Base-by-base conservation (phyloP, 2,888 invertebrate species). In the Boloria euphrosyne region DNA sequence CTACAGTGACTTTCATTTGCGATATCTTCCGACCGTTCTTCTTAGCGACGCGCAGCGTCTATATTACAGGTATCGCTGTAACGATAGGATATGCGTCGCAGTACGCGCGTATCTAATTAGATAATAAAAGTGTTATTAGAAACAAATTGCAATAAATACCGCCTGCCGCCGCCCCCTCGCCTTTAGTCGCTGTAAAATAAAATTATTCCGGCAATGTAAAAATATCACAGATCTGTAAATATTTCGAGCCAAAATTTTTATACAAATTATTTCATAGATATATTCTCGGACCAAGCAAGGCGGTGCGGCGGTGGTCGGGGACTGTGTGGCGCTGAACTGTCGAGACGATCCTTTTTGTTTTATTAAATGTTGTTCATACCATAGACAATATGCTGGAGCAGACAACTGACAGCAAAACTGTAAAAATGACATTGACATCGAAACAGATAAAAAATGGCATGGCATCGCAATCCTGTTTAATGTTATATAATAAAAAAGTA, bases 91-190 rank as follows among this genome's bases (percentile, higher is more conserved):
- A 85, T 78, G 80, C 77, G 77, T 70, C 80, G 87, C 87, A 82
- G 79, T 88, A 88, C 85, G 89, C 84, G 84, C 83, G 84, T 84
- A 74, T 80, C 80, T 80, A 79, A 74, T 85, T 89, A 90, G 89
- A 82, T 90, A 90, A 89, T 83, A 89, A 90, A 89, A 87, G 85
- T 87, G 89, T 90, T 90, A 87, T 88, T 90, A 90, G 90, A 86
- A 86, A 84, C 84, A 87, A 86, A 82, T 84, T 82, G 84, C 85
- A 89, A 87, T 84, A 84, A 82, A 78, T 64, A 69, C 69, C 78
- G 76, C 69, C 76, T 70, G 58, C 69, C 63, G 70, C 64, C 79
- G 80, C 76, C 78, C 79, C 71, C 72, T 75, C 80, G 78, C 80
- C 78, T 78, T 86, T 84, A 81, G 86, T 85, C 85, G 78, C 81